Evolutionary conservation across 2,113 vertebrate genomes (phyloP).

Genomic region (western clawed frog (Xenopus tropicalis)): UCB_Xtro_10.0 CM004450.2:81148001-81148500

Average conservation of each 20-base stretch:
- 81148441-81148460: not conserved
- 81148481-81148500: constrained; percentile 13
- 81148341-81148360: too few relatives aligned
- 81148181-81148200: constrained; percentile 34
- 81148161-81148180: constrained; percentile 23
- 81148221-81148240: not conserved
- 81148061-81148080: constrained; percentile 25
- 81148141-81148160: constrained; percentile 20
- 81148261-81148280: not conserved
- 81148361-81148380: too few relatives aligned
- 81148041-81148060: not conserved
- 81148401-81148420: not conserved
- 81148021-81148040: not conserved
- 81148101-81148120: constrained; percentile 20
- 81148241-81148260: constrained; percentile 25
- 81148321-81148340: not conserved
- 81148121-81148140: constrained; percentile 23
- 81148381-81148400: constrained; percentile 2
- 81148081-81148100: constrained; percentile 1
- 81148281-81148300: not conserved
- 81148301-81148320: constrained; percentile 4
- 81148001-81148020: too few relatives aligned
- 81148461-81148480: not conserved
- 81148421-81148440: not conserved
- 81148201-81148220: constrained; percentile 9